Percentiles rank a stretch among this genome's conserved stretches.
Conservation (phyloP, 2,888 invertebrate genomes). For the Torymus auratus region DNA sequence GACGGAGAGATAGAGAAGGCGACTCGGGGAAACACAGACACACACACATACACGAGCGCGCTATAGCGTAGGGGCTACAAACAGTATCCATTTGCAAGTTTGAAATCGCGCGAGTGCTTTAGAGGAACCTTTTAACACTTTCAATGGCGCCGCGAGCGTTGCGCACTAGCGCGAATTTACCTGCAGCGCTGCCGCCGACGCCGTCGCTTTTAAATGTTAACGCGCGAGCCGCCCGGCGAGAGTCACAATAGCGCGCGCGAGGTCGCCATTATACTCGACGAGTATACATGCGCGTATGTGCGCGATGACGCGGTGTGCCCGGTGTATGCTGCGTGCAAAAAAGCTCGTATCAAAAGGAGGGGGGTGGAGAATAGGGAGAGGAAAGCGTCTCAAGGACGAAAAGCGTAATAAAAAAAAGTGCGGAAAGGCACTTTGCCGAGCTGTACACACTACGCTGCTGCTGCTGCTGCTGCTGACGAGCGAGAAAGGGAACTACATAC, state of each 20-base stretch:
- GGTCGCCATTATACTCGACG: conserved; percentile 71
- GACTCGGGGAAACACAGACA: not conserved
- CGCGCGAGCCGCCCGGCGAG: conserved; percentile 63
- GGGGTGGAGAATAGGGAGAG: not conserved
- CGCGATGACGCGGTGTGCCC: conserved; percentile 20
- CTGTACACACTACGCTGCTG: too few relatives aligned
- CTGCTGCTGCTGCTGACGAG: conserved; percentile 11
- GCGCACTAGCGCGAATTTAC: conserved; percentile 64
- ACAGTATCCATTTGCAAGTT: conserved; percentile 72
- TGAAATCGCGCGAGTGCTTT: conserved; percentile 70
- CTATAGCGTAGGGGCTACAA: conserved; percentile 61
- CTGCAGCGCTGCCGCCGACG: conserved; percentile 62
- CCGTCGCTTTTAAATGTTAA: conserved; percentile 70
- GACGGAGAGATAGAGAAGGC: not conserved
- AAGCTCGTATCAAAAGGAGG: not conserved
- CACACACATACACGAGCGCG: conserved; percentile 40
- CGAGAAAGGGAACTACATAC: conserved; percentile 14
- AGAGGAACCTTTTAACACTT: conserved; percentile 72
- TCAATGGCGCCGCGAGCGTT: conserved; percentile 60
- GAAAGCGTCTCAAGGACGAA: conserved; percentile 31
- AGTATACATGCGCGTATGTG: not conserved
- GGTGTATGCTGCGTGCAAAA: too few relatives aligned
- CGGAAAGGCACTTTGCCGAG: conserved; percentile 41
- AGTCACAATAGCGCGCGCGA: conserved; percentile 62
- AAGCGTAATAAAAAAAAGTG: conserved; percentile 23